These are phyloP conservation scores for Apocheima hispidaria DNA, from an alignment of 2,888 invertebrate genomes.

Conservation along the genomic window DNA sequence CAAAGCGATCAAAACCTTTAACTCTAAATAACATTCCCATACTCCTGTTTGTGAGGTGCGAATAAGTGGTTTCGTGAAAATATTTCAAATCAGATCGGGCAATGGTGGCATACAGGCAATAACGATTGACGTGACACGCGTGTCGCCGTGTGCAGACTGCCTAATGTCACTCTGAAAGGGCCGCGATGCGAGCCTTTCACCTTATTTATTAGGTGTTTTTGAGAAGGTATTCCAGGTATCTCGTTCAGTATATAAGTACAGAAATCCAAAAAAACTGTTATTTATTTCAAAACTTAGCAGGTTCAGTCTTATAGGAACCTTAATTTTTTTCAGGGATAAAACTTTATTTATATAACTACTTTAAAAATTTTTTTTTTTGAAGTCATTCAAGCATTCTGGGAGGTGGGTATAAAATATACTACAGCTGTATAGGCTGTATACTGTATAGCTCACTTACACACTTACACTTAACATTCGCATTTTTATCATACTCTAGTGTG, in stretches of 20 bases:
- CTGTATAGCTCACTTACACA: too few species aligned
- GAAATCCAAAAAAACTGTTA: neutral
- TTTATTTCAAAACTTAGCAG: neutral
- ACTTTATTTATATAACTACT: too few species aligned
- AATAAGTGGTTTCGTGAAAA: constrained; percentile 85
- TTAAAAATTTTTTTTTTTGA: too few species aligned
- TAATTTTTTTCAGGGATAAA: too few species aligned
- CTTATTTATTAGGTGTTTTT: constrained; percentile 67
- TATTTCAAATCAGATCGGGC: constrained; percentile 83
- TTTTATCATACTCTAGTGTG: too few species aligned
- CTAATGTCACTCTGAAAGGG: constrained; percentile 76
- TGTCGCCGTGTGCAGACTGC: constrained; percentile 74
- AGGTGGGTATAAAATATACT: too few species aligned
- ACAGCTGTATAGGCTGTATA: too few species aligned
- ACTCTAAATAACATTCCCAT: constrained; percentile 45
- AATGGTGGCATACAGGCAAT: constrained; percentile 76
- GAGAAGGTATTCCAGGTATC: constrained; percentile 26
- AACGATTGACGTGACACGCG: constrained; percentile 82
- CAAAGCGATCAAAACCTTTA: constrained; percentile 62
- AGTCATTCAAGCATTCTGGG: too few species aligned
- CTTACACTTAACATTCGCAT: too few species aligned
- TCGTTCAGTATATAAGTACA: too few species aligned
- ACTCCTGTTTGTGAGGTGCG: constrained; percentile 72
- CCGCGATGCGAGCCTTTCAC: constrained; percentile 65
- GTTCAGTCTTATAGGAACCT: too few species aligned